Conservation (phyloP, 2,797 vertebrate genomes). For the Clarias laeviceps region DNA sequence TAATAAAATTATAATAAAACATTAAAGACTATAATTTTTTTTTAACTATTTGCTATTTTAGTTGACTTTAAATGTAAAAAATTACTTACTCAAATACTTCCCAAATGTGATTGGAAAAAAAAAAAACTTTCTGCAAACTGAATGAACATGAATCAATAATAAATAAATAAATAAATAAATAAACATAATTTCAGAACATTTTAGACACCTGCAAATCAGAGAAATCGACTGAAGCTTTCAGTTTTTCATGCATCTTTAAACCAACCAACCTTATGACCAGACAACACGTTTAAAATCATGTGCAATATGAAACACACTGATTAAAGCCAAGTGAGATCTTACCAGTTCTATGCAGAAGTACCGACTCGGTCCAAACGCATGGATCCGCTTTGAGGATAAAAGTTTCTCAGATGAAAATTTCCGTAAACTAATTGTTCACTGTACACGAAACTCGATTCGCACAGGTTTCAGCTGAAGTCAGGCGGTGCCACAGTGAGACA, state of each 20-base stretch:
- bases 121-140: background rate
- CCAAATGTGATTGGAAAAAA: background rate
- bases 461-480: background rate
- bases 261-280: background rate
- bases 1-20: background rate
- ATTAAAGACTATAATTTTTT: no score
- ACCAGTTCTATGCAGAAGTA: constrained; percentile 53
- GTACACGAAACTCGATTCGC: background rate
- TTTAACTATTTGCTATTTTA: background rate
- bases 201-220: background rate
- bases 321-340: constrained; percentile 12
- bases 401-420: constrained; percentile 23
- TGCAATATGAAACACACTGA: background rate
- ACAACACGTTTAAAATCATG: background rate
- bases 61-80: background rate
- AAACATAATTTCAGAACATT: background rate
- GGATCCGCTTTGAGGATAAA: constrained; percentile 48
- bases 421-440: background rate
- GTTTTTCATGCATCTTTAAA: background rate
- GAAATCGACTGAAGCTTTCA: background rate
- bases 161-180: background rate
- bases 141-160: background rate
- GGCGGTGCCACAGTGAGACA: background rate
- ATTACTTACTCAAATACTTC: background rate
- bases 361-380: constrained; percentile 52